Conservation (phyloP, 2,113 vertebrate species). For the Trichechus manatus region DNA sequence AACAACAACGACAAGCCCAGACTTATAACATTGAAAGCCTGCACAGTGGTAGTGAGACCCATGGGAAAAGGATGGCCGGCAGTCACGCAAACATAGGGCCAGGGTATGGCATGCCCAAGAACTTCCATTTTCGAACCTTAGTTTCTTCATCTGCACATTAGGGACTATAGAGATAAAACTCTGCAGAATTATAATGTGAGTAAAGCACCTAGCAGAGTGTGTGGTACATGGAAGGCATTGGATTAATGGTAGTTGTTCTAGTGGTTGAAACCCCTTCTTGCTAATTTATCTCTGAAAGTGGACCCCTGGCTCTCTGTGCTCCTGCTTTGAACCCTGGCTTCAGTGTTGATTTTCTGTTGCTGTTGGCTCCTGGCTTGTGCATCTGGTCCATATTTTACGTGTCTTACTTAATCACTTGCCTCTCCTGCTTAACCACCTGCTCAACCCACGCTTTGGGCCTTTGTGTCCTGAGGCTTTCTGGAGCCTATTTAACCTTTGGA, state of each 20-base stretch:
- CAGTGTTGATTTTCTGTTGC: not conserved
- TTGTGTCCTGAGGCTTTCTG: slow-evolving; percentile 8
- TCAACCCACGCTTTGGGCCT: not conserved
- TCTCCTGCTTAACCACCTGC: not conserved
- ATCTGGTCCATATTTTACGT: not conserved
- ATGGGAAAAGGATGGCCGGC: not conserved
- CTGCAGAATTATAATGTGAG: not conserved
- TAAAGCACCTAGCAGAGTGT: not conserved
- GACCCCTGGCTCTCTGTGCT: not conserved
- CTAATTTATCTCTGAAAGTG: slow-evolving; percentile 8
- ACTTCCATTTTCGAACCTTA: not conserved
- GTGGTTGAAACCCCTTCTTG: not conserved
- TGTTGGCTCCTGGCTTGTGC: not conserved
- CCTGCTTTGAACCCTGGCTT: slow-evolving; percentile 29
- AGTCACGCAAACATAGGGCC: not conserved
- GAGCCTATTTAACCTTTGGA: not conserved
- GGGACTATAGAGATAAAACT: not conserved
- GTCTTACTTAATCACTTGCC: not conserved
- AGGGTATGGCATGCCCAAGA: not conserved
- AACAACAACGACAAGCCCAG: not conserved
- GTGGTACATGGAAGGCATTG: not conserved
- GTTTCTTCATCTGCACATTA: not conserved
- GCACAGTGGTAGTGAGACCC: not conserved
- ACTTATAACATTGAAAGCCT: not conserved
- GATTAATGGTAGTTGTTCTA: not conserved